Conservation (phyloP, 2,888 invertebrate genomes). For the Mythimna impura region DNA sequence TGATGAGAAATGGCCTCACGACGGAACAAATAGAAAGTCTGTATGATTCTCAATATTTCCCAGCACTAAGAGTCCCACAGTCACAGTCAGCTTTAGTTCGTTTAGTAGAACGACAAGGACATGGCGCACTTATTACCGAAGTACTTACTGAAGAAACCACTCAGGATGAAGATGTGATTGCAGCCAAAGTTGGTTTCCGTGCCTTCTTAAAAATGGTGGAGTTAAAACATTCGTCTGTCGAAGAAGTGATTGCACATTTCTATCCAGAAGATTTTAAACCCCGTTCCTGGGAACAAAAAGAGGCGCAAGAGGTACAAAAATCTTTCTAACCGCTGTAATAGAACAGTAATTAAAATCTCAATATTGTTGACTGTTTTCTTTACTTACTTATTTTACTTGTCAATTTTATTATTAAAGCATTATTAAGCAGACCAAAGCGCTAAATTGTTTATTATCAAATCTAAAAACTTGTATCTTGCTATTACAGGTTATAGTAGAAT, state of each 20-base stretch:
- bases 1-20: slow-evolving; percentile 94
- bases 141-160: slow-evolving; percentile 95
- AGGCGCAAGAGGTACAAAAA: slow-evolving; percentile 91
- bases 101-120: slow-evolving; percentile 95
- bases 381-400: not conserved
- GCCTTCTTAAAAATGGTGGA: slow-evolving; percentile 97
- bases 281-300: slow-evolving; percentile 94
- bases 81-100: slow-evolving; percentile 96
- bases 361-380: not conserved
- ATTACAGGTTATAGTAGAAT: slow-evolving; percentile 79
- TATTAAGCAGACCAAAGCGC: not conserved
- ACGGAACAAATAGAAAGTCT: slow-evolving; percentile 94
- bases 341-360: not conserved
- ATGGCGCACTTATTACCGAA: slow-evolving; percentile 95
- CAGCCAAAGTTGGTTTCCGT: slow-evolving; percentile 95
- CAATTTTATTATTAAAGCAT: not conserved
- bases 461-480: not conserved
- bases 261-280: slow-evolving; percentile 96
- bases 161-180: slow-evolving; percentile 94
- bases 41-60: slow-evolving; percentile 95
- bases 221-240: slow-evolving; percentile 94
- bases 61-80: slow-evolving; percentile 94
- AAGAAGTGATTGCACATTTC: slow-evolving; percentile 95
- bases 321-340: not conserved
- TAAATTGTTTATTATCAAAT: not conserved